phyloP scores from a whole-genome alignment of 1,140 invertebrate species.

The Cotesia typhae region DNA sequence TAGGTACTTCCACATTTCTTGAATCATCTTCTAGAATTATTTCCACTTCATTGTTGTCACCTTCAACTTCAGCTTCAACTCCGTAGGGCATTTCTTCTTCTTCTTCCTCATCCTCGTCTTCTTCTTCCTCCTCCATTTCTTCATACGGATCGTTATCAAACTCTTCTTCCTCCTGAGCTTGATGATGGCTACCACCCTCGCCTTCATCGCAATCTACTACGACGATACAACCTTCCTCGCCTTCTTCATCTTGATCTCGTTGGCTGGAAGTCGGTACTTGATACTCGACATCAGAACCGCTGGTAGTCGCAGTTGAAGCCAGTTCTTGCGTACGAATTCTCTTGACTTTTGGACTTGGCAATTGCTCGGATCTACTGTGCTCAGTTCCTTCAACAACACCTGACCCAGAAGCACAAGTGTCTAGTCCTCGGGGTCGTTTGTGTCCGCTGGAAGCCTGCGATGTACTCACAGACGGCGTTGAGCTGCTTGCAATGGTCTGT shows the following conservation, averaged over 20 bases:
- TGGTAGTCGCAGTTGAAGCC: slow-evolving; percentile 51
- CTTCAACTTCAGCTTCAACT: slow-evolving; percentile 61
- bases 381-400: slow-evolving; percentile 65
- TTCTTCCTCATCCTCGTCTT: slow-evolving; percentile 68
- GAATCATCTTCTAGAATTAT: slow-evolving; percentile 71
- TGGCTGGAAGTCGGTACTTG: slow-evolving; percentile 81
- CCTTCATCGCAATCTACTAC: slow-evolving; percentile 73
- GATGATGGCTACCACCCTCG: slow-evolving; percentile 66
- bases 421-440: slow-evolving; percentile 69
- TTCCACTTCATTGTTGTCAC: slow-evolving; percentile 75
- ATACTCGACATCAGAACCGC: slow-evolving; percentile 61
- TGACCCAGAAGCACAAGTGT: slow-evolving; percentile 66
- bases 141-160: slow-evolving; percentile 68
- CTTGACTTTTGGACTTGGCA: slow-evolving; percentile 58
- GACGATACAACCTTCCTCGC: slow-evolving; percentile 78
- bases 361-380: slow-evolving; percentile 57
- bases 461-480: slow-evolving; percentile 69
- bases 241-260: slow-evolving; percentile 81
- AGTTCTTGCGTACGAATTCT: slow-evolving; percentile 56
- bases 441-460: slow-evolving; percentile 67
- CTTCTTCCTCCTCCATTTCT: slow-evolving; percentile 67
- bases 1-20: slow-evolving; percentile 67
- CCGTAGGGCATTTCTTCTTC: slow-evolving; percentile 67
- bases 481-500: slow-evolving; percentile 68
- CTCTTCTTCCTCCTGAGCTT: slow-evolving; percentile 69